Base-by-base conservation (phyloP, 2,113 vertebrate species). In the Enhydra lutris region DNA sequence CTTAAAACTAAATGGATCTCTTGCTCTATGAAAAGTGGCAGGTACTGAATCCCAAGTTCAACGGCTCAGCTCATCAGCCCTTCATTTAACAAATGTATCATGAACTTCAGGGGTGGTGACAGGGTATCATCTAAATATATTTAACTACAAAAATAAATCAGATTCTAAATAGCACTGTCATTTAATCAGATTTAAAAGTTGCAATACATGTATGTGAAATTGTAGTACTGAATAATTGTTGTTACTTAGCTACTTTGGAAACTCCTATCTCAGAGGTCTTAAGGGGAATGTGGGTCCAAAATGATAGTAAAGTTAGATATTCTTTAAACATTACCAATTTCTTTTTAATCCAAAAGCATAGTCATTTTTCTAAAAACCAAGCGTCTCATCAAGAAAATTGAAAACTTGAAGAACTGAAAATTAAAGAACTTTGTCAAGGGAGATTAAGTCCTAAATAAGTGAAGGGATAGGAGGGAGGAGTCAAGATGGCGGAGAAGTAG, bases 181-280 rank as follows among this genome's bases (percentile, higher is more conserved):
- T 24, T 92, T 84, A 76, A 76, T 91, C 86, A 89, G 18, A 63
- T 71, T 45, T 95, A 63, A 90, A 95, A 90, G 69, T 6, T 79
- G 55, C 26, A 57, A 57, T 63, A 65, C 7, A 85, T 15, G 76
- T 69, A 88, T 23, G 14, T 71, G 45, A 82, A 87, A 95, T 59
- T 76, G 39, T 7, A 71, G 24, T 18, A 84, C 23, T 63, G 42
- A 82, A 57, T 65, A 94, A 61, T 73, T 80, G 85, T 55, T 59
- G 36, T 73, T 69, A 61, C 57, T 92, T 67, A 76, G 29, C 6
- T 85, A 39, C 82, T 85, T 80, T 20, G 63, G 8, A 89, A 89
- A 94, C 50, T 95, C 20, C 67, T 92, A 5, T 47, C 59, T 89
- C 42, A 78, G 18, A 84, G 3, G 86, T 94, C 23, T 89, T 84